Evolutionary conservation across 2,888 invertebrate species (phyloP), one percentile per base, ranked within the genome.

Genomic region (Caprella mutica): DNA sequence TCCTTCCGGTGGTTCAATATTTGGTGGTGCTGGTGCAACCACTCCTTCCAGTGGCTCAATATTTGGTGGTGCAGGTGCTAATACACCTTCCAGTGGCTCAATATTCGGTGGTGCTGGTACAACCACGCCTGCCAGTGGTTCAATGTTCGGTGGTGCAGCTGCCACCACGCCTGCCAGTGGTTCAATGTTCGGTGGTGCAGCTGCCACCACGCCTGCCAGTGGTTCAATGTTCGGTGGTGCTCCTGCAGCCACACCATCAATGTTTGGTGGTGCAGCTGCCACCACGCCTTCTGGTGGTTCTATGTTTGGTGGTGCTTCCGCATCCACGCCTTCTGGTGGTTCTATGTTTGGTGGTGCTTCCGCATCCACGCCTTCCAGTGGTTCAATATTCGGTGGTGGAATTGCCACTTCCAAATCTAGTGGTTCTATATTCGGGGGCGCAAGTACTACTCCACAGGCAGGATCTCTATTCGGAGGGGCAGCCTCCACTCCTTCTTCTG

Each of bases 291-390:
- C 44, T 40, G 6, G 23, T 19, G 21, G 21, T 6, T 23, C 39
- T n/a, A 9, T n/a, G 43, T 21, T 23, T 19, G 17, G 23, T 9
- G 12, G n/a, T 44, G 21, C 26, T 55, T 24, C 5, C 21, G 9
- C 24, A 9, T 30, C 52, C n/a, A 27, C 44, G 21, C 17, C 53
- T n/a, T 27, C 53, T 26, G 14, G 19, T 5, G 17, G 50, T 5
- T 54, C 54, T 8, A 5, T 54, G 17, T 54, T 54, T 51, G 54
- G 54, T 5, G 51, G 50, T 5, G 19, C 50, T 27, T 17, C 52
- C n/a, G 17, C n/a, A n/a, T n/a, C n/a, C 21, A 40, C 40, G 40
- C 40, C 40, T 5, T 40, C 40, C 6, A 19, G 17, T 5, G 17
- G 12, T 12, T 23, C 38, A 6, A 12, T 38, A 8, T 38, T 38